Evolutionary conservation across 2,797 vertebrate genomes (phyloP).

Genomic region (Channa striata): DNA sequence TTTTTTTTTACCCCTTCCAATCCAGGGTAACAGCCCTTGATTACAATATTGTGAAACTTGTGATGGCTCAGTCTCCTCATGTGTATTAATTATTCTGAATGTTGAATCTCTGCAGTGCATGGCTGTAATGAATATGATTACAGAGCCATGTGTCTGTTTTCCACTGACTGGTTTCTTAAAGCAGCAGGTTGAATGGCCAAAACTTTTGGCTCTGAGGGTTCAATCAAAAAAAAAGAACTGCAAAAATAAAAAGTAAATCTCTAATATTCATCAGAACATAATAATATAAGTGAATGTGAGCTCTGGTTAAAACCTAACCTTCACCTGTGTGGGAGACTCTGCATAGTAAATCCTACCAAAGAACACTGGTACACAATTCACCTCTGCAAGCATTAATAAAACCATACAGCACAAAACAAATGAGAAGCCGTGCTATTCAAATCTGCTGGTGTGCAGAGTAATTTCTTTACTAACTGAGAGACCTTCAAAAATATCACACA

Average conservation of each 20-base stretch:
- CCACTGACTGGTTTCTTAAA: too few relatives aligned
- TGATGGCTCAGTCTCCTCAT: not conserved
- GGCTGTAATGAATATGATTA: not conserved
- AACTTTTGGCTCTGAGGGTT: not conserved
- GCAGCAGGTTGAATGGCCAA: too few relatives aligned
- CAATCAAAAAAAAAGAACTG: not conserved
- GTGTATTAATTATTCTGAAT: too few relatives aligned
- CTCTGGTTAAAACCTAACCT: not conserved
- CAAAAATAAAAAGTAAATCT: too few relatives aligned
- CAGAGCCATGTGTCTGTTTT: not conserved
- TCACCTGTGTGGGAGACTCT: not conserved
- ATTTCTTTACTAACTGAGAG: slow-evolving; percentile 36
- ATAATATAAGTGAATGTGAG: not conserved
- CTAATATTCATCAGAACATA: not conserved
- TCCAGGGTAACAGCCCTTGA: not conserved
- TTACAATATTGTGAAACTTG: not conserved
- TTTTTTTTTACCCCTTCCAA: not conserved
- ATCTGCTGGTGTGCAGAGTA: slow-evolving; percentile 5
- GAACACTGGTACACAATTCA: not conserved
- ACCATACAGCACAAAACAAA: slow-evolving; percentile 20
- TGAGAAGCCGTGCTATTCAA: slow-evolving; percentile 17
- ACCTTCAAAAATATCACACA: slow-evolving; percentile 40
- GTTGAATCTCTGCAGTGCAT: not conserved
- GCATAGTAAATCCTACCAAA: not conserved
- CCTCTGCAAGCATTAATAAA: slow-evolving; percentile 2